Evolutionary conservation across 1,140 invertebrate genomes (phyloP).

Genomic region (Eurosta solidaginis): DNA sequence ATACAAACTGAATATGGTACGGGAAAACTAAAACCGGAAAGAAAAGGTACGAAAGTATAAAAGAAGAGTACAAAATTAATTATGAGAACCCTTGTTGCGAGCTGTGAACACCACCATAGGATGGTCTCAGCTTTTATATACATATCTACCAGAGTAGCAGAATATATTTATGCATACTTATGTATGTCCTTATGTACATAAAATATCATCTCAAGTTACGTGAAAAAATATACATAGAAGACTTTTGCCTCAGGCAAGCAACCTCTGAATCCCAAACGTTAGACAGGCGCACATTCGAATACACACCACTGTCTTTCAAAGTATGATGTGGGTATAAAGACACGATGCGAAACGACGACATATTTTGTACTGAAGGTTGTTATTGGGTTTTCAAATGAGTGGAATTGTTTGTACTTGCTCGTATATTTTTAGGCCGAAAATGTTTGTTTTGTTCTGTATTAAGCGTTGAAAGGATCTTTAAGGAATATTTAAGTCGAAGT

Average conservation of each 20-base stretch:
- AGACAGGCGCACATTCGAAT: not conserved
- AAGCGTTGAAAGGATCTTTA: too few species aligned
- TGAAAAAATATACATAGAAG: not conserved
- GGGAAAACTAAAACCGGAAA: not conserved
- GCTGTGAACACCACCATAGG: not conserved
- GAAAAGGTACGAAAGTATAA: not conserved
- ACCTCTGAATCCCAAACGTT: not conserved
- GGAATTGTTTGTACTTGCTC: too few species aligned
- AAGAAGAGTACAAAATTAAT: not conserved
- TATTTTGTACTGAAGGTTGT: too few species aligned
- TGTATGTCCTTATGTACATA: not conserved
- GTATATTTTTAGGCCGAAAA: too few species aligned
- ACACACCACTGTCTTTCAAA: too few species aligned
- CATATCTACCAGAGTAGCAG: not conserved
- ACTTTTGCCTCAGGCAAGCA: not conserved
- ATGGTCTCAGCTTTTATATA: not conserved
- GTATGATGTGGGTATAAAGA: too few species aligned
- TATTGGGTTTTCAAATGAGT: too few species aligned
- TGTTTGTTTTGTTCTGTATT: too few species aligned
- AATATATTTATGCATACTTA: not conserved
- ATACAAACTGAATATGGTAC: not conserved
- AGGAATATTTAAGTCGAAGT: too few species aligned
- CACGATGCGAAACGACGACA: too few species aligned
- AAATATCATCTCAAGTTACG: constrained; percentile 15
- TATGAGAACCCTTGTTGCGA: not conserved